Evolutionary conservation across 2,888 invertebrate species (phyloP), one percentile per base, ranked within the genome.

Genomic region (Entomobrya multifasciata): DNA sequence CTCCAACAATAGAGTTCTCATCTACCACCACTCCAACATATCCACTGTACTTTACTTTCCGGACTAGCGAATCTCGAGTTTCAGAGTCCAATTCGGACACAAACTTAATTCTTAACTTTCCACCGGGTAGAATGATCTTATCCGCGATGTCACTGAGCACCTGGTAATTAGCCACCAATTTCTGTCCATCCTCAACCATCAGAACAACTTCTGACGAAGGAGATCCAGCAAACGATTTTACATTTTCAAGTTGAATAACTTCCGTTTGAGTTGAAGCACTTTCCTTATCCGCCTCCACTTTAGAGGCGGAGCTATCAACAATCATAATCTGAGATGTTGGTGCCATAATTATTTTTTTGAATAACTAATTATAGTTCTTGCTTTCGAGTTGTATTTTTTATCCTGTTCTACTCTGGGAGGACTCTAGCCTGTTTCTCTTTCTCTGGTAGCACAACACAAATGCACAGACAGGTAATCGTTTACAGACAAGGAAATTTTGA

Each of bases 41-140:
- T 36, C 83, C 86, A 49, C 87, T 74, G 36, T 84, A 87, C 55
- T 88, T 87, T 47, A 89, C 55, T 52, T 86, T 86, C 2, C 79
- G 47, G n/a, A 78, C 77, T 11, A 85, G 25, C 2, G 11, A 3
- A 17, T 8, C n/a, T 5, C 41, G 44, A 47, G 6, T 47, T 6
- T 70, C 70, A 4, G 22, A 25, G 22, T 15, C 44, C 70, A 41
- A 47, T 25, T 27, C 15, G 1, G 49, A 36, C 17, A 22, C 11
- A 13, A 44, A 72, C 55, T 87, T 87, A 3, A 87, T 41, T 27
- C n/a, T 17, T 22, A 89, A 67, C 27, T 74, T 86, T 62, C 89
- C 89, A 47, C 85, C 57, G 1, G 80, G 86, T 17, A 72, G 27
- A 17, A 89, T 81, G 0, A 89, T 44, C 49, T 86, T 89, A 11